These are phyloP conservation scores for Piaya cayana DNA, from an alignment of 2,113 vertebrate genomes.

Conservation along the genomic window DNA sequence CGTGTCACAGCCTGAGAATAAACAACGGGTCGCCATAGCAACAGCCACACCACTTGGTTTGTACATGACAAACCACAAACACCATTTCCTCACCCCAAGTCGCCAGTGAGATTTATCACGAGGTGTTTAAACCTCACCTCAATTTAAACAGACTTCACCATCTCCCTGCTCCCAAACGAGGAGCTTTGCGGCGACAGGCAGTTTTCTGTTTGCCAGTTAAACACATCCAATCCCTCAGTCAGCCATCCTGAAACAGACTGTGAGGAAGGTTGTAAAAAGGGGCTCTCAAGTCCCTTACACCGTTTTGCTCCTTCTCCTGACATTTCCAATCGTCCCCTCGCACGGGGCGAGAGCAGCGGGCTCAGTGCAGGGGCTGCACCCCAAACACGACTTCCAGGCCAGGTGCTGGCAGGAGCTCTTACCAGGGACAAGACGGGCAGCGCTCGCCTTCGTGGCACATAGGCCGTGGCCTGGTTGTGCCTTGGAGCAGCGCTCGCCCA, in stretches of 20 bases:
- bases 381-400: too few relatives aligned
- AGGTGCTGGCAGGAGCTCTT: too few relatives aligned
- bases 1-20: neutral
- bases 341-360: too few relatives aligned
- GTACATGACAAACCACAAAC: neutral
- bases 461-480: neutral
- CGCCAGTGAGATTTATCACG: neutral
- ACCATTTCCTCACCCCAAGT: neutral
- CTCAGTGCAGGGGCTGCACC: too few relatives aligned
- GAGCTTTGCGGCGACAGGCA: neutral
- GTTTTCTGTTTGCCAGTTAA: neutral
- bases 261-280: neutral
- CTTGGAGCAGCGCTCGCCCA: too few relatives aligned
- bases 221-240: neutral
- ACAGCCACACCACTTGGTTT: neutral
- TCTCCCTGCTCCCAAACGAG: neutral
- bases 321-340: neutral
- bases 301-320: neutral
- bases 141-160: neutral
- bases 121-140: neutral
- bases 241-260: neutral
- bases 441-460: too few relatives aligned
- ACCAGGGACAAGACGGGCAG: too few relatives aligned
- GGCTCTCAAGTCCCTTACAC: neutral
- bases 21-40: conserved; percentile 10